A percentile compares a stretch with the other conserved stretches of the same genome.
Conservation (phyloP, 2,888 invertebrate genomes). For the Furcula furcula region DNA sequence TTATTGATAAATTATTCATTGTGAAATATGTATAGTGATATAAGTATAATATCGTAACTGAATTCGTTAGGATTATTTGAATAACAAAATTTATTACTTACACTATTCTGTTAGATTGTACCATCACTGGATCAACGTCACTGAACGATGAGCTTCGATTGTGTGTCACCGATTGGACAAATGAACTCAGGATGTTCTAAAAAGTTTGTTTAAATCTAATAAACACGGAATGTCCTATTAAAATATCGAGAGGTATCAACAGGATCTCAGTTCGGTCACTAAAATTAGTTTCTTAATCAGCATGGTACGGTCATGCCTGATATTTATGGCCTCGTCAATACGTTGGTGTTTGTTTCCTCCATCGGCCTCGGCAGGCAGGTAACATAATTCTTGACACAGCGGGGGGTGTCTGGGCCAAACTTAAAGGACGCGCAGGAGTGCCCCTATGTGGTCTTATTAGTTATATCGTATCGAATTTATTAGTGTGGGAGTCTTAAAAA, state of each 20-base stretch:
- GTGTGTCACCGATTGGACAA: neutral
- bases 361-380: slow-evolving; percentile 57
- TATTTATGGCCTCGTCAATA: slow-evolving; percentile 69
- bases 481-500: slow-evolving; percentile 17
- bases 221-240: slow-evolving; percentile 27
- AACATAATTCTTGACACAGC: slow-evolving; percentile 65
- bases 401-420: slow-evolving; percentile 64
- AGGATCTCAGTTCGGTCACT: slow-evolving; percentile 41
- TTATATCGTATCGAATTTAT: slow-evolving; percentile 33
- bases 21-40: slow-evolving; percentile 7
- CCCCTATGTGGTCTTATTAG: slow-evolving; percentile 21
- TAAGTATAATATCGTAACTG: slow-evolving; percentile 5
- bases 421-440: slow-evolving; percentile 48
- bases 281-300: slow-evolving; percentile 72
- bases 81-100: neutral
- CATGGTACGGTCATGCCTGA: slow-evolving; percentile 60
- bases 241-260: slow-evolving; percentile 40
- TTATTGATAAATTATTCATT: slow-evolving; percentile 29
- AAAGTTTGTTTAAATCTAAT: slow-evolving; percentile 28
- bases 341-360: slow-evolving; percentile 69
- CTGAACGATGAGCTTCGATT: neutral
- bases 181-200: slow-evolving; percentile 6
- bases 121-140: neutral
- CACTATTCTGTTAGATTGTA: neutral
- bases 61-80: neutral